These are phyloP conservation scores for Cotesia glomerata DNA, from an alignment of 1,140 invertebrate genomes.

Conservation along the genomic window DNA sequence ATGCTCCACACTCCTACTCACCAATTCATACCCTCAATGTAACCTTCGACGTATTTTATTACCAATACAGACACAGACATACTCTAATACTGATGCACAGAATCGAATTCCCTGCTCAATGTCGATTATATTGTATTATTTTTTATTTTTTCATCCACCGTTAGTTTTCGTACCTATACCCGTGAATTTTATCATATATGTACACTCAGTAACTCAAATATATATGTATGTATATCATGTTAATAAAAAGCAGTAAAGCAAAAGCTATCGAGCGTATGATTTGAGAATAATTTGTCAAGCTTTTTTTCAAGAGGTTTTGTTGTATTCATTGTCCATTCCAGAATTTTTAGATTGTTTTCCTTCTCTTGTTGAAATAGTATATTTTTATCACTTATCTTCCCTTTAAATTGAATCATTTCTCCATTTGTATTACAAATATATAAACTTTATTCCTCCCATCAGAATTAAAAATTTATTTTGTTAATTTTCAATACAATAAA, in stretches of 20 bases:
- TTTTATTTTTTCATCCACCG: not conserved
- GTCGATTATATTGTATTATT: slow-evolving; percentile 12
- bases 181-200: not conserved
- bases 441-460: too few relatives aligned
- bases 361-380: too few relatives aligned
- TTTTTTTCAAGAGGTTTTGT: slow-evolving; percentile 16
- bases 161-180: not conserved
- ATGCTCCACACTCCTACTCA: not conserved
- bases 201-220: not conserved
- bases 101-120: not conserved
- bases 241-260: not conserved
- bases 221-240: not conserved
- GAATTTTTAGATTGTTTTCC: too few relatives aligned
- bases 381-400: too few relatives aligned
- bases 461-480: too few relatives aligned
- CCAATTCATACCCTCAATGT: not conserved
- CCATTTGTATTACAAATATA: too few relatives aligned
- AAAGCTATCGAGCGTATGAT: not conserved
- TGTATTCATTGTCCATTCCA: slow-evolving; percentile 24
- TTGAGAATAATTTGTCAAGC: slow-evolving; percentile 19
- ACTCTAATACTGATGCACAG: not conserved
- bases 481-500: too few relatives aligned
- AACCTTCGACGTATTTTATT: too few relatives aligned
- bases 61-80: not conserved
- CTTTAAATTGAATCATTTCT: too few relatives aligned